Base-by-base conservation (phyloP, 1,140 invertebrate genomes). In the Papilio dardanus region DNA sequence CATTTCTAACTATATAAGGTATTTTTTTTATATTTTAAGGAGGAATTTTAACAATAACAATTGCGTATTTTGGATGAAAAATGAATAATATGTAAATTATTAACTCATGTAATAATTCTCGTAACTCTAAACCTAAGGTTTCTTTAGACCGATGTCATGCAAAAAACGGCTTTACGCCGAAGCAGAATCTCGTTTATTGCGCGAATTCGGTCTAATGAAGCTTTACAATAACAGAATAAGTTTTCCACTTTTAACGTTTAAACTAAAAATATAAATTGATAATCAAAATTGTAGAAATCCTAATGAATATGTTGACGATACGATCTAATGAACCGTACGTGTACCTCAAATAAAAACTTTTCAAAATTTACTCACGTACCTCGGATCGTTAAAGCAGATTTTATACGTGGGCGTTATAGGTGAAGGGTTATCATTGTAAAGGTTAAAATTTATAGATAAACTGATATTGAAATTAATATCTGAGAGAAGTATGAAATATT, bases 301-400 rank as follows among this genome's bases (percentile, higher is more conserved):
- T 0, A 62, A 1, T 5, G 3, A 62, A 62, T 14, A 30, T 28
- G 24, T 62, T 62, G 21, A 62, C 24, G 54, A 62, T 62, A 62
- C 10, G 12, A 62, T 62, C 54, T 62, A 62, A 62, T 62, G 54
- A 62, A 62, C 24, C 54, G 54, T 14, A 62, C 54, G 21, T 28
- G 54, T 5, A 12, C 8, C 21, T 8, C 54, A 62, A 62, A 62
- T 62, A 28, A 62, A 62, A 37, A 50, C 46, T 50, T 28, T 62
- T 30, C 24, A 62, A 62, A 62, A 62, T 58, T 58, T 58, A 58
- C 54, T 62, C 54, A 62, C 54, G 54, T 62, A 30, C 54, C 54
- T 62, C 30, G 21, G 14, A 62, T 54, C 50, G 50, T 54, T 54
- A 54, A 54, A 54, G 24, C 50, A 12, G 50, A 21, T 62, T 62